Evolutionary conservation across 2,888 invertebrate species (phyloP), one percentile per base, ranked within the genome.

Genomic region (Argyresthia goedartella): DNA sequence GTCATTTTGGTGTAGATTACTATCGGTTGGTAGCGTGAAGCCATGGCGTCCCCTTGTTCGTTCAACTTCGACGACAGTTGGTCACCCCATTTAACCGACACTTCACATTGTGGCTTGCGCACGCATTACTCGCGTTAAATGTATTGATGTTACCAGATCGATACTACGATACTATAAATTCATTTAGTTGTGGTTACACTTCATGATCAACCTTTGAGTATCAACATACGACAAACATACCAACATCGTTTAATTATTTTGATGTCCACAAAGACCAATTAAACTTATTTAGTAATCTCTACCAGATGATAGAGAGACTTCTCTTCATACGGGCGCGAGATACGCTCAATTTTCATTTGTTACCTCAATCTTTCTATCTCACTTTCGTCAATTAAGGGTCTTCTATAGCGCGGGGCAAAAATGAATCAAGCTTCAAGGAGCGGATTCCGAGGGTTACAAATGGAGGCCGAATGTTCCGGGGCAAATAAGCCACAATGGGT

Each of bases 401-500:
- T 39, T 9, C 1, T 70, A 60, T 62, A 64, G 69, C 69, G 69
- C 69, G 68, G 73, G 67, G 73, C 73, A 69, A 70, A 77, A 75
- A 81, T 85, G 84, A 86, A 81, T 84, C 86, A 85, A 84, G 79
- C 73, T 76, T 76, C 73, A 77, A 85, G 82, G 73, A 85, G 81
- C 77, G 76, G 81, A 84, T 80, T 85, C 84, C 80, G 76, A 76
- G 84, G 85, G 82, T 79, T 74, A 80, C 76, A 78, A 81, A 82
- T 79, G 80, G 76, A 81, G 78, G 79, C 78, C 50, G 74, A 82
- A 71, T 76, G 74, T 76, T 78, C 75, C 78, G 76, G 81, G 84
- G 85, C 81, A 81, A 81, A 79, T 80, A 76, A 76, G 76, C 74
- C 79, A 84, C 84, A 81, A 84, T 25, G 25, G 25, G 2, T 25